These are phyloP conservation scores for Brachylomia viminalis DNA, from an alignment of 2,888 invertebrate species.

Conservation along the genomic window DNA sequence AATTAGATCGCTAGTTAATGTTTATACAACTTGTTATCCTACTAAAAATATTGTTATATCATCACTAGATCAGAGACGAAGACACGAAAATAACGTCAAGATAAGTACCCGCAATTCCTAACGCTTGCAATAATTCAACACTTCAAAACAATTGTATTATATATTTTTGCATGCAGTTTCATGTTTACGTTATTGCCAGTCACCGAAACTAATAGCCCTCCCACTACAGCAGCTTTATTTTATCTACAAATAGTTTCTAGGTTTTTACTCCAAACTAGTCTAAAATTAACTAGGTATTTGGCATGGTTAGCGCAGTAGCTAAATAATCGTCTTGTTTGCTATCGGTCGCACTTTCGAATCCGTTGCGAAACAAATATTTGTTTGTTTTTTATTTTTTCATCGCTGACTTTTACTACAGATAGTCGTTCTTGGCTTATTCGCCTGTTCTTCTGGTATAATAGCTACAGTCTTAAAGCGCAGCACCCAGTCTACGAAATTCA, in stretches of 20 bases:
- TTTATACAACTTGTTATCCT: background rate
- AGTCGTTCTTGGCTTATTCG: background rate
- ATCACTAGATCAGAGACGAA: background rate
- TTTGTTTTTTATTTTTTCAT: background rate
- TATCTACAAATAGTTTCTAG: slow-evolving; percentile 15
- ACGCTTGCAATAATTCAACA: slow-evolving; percentile 39
- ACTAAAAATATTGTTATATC: background rate
- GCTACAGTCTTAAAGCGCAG: background rate
- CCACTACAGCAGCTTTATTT: slow-evolving; percentile 33
- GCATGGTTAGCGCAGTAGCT: background rate
- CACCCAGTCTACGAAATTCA: background rate
- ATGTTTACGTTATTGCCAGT: slow-evolving; percentile 35
- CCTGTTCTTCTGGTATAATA: background rate
- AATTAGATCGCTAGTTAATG: background rate
- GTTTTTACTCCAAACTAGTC: slow-evolving; percentile 3
- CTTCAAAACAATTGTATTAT: slow-evolving; percentile 27
- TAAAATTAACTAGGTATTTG: slow-evolving; percentile 1
- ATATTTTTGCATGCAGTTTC: slow-evolving; percentile 24
- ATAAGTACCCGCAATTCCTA: background rate
- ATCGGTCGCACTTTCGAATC: background rate
- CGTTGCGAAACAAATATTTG: background rate
- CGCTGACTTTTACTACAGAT: too few species aligned
- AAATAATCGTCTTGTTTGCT: background rate
- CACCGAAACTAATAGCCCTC: slow-evolving; percentile 6
- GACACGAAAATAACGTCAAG: slow-evolving; percentile 9